These are phyloP conservation scores for Castor canadensis DNA, from an alignment of 2,113 vertebrate species.

Conservation along the genomic window DNA sequence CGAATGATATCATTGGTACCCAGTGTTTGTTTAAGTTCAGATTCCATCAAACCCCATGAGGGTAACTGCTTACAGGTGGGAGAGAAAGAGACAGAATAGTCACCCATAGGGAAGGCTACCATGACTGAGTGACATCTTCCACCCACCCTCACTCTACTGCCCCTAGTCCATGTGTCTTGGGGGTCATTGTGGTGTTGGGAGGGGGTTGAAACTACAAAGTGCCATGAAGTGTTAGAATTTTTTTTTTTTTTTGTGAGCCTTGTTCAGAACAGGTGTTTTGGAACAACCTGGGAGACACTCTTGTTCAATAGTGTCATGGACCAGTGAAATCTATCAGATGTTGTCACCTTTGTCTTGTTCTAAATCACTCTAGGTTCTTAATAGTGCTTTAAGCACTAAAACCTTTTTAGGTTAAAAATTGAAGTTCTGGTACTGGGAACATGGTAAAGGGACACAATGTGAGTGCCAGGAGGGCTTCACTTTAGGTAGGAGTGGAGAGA, in stretches of 20 bases:
- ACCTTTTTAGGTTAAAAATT: background rate
- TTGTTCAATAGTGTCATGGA: background rate
- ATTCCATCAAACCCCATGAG: background rate
- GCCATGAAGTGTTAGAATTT: background rate
- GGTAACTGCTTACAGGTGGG: background rate
- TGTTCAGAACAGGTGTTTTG: background rate
- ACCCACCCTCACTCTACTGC: accelerated
- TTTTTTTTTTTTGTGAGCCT: background rate
- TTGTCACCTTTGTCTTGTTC: background rate
- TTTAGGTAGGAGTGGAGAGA: background rate
- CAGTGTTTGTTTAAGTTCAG: background rate
- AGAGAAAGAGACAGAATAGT: background rate
- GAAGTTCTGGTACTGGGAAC: background rate
- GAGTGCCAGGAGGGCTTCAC: background rate
- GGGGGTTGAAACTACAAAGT: background rate
- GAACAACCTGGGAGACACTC: background rate
- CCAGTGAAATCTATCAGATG: background rate
- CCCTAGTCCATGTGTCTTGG: accelerated
- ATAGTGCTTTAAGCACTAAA: background rate
- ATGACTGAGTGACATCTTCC: background rate
- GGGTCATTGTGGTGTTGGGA: background rate
- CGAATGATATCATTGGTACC: accelerated
- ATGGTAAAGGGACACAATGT: background rate
- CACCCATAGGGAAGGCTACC: background rate
- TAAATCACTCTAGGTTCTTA: background rate